Conservation (phyloP, 1,140 invertebrate species). For the Dendrolimus punctatus region DNA sequence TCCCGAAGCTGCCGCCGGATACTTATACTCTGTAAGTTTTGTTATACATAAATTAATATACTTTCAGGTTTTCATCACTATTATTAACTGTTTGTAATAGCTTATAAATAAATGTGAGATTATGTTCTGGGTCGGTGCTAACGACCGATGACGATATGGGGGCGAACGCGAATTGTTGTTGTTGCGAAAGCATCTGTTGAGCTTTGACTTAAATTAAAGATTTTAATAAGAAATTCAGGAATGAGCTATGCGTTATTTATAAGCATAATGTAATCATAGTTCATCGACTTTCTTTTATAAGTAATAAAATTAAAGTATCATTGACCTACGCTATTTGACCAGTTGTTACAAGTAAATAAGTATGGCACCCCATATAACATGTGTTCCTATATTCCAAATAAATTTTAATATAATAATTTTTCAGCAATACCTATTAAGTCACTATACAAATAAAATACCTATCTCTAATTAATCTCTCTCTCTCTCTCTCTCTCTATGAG, state of each 20-base stretch:
- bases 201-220: constrained; percentile 11
- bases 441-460: no score
- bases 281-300: neutral
- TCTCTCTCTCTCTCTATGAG: no score
- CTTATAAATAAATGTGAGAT: constrained; percentile 20
- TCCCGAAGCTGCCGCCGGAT: constrained; percentile 40
- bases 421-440: no score
- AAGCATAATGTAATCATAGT: neutral
- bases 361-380: neutral
- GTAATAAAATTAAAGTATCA: neutral
- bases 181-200: constrained; percentile 17
- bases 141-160: neutral
- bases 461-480: no score
- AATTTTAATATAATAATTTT: neutral
- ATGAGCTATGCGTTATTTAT: neutral
- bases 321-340: neutral
- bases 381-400: neutral
- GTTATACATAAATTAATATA: constrained; percentile 20
- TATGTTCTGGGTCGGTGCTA: constrained; percentile 4
- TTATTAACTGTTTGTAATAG: constrained; percentile 17
- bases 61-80: constrained; percentile 11
- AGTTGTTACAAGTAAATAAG: neutral
- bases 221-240: constrained; percentile 1
- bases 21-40: constrained; percentile 50
- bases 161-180: constrained; percentile 15